phyloP scores from a whole-genome alignment of 2,888 invertebrate genomes.

The Blastobasis lacticolella region DNA sequence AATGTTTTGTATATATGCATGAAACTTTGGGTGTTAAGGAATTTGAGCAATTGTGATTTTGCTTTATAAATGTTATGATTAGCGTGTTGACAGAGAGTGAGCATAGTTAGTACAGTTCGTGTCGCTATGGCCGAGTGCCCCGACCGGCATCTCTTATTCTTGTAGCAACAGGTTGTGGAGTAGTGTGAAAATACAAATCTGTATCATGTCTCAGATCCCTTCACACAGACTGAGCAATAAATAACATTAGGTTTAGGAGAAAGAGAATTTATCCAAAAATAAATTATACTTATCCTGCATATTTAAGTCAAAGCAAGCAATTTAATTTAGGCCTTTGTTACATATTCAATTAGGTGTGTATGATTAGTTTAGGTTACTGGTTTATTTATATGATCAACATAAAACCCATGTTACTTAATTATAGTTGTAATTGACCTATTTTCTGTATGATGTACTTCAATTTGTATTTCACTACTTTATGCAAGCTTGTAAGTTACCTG shows the following conservation, averaged over 20 bases:
- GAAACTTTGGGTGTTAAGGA: slow-evolving; percentile 26
- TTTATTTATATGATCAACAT: slow-evolving; percentile 19
- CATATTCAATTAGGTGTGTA: neutral
- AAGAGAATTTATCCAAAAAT: no score
- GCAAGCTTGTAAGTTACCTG: slow-evolving; percentile 2
- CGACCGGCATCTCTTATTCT: no score
- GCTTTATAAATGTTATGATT: slow-evolving; percentile 19
- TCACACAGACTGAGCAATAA: no score
- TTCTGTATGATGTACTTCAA: no score
- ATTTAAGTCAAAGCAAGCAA: no score
- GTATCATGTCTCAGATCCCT: no score
- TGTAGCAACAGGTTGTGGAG: no score
- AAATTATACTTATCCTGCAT: no score
- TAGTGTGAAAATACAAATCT: no score
- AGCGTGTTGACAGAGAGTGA: slow-evolving; percentile 25
- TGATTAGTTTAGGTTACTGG: slow-evolving; percentile 9
- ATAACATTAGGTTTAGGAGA: no score
- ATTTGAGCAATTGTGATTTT: slow-evolving; percentile 25
- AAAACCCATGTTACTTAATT: slow-evolving; percentile 44
- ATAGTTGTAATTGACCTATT: slow-evolving; percentile 25
- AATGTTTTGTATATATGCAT: slow-evolving; percentile 34
- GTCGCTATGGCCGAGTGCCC: no score
- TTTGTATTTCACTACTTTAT: neutral
- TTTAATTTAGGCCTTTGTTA: no score
- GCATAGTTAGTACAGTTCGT: slow-evolving; percentile 4